phyloP scores from a whole-genome alignment of 2,888 invertebrate species.

The Urechis unicinctus region DNA sequence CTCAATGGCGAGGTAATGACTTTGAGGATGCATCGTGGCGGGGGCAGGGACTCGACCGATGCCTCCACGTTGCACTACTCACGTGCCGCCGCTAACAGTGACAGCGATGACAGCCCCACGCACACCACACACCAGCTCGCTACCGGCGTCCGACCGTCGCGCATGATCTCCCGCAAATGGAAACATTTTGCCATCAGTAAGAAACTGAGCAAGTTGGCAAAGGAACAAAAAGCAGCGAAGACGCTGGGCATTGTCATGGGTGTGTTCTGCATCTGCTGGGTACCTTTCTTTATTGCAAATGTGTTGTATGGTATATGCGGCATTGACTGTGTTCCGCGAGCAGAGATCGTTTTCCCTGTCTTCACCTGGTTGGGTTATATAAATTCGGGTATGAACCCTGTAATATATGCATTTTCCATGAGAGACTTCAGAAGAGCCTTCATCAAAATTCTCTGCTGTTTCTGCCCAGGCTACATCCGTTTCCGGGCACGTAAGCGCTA shows the following conservation, averaged over 20 bases:
- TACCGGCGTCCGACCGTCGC: slow-evolving; percentile 8
- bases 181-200: slow-evolving; percentile 78
- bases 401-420: slow-evolving; percentile 98
- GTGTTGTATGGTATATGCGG: slow-evolving; percentile 80
- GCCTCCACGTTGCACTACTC: slow-evolving; percentile 10
- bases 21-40: slow-evolving; percentile 87
- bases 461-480: slow-evolving; percentile 21
- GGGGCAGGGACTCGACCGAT: slow-evolving; percentile 42
- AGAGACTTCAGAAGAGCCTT: slow-evolving; percentile 86
- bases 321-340: slow-evolving; percentile 54
- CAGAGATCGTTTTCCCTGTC: slow-evolving; percentile 39
- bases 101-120: slow-evolving; percentile 32
- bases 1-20: slow-evolving; percentile 58
- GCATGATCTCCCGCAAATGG: slow-evolving; percentile 20
- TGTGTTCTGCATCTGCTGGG: slow-evolving; percentile 93
- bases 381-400: slow-evolving; percentile 60
- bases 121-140: slow-evolving; percentile 2
- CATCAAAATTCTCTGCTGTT: slow-evolving; percentile 73
- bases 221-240: slow-evolving; percentile 96
- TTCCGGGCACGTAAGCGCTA: neutral
- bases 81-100: slow-evolving; percentile 22
- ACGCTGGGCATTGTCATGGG: slow-evolving; percentile 96
- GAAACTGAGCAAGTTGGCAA: slow-evolving; percentile 89
- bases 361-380: slow-evolving; percentile 51
- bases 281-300: slow-evolving; percentile 94